Base-by-base conservation (phyloP, 2,888 invertebrate genomes). In the Rutpela maculata region DNA sequence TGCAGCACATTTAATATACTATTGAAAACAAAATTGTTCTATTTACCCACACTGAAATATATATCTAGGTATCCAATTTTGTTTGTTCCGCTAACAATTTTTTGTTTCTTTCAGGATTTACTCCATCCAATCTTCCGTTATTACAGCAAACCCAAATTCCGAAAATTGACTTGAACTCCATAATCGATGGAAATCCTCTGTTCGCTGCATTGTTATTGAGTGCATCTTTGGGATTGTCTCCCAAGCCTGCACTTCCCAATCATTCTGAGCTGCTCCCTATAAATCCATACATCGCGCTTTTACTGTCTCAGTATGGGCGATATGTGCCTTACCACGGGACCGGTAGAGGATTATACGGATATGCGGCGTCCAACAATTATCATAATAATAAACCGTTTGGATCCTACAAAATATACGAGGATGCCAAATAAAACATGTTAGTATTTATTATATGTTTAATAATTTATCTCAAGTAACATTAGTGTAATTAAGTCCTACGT, bases 311-410 rank as follows among this genome's bases (percentile, higher is more conserved):
- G 86, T 94, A 93, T 86, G 94, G 93, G 3, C 90, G 91, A 83
- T 93, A 94, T 85, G 83, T 93, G 66, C 91, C 90, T 1, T 76
- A 85, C 26, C 85, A 85, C 50, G 83, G 80, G 18, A 80, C 82
- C 11, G 91, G 90, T 78, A 89, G 88, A 77, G 92, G 93, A 82
- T 87, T 93, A 68, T 93, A 94, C 84, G 93, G 93, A 0, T 92
- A 94, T 86, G 90, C 91, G 81, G 93, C 93, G 18, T 91, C 92
- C 9, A 94, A 93, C 86, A 93, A 93, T 86, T 92, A 93, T 82
- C 93, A 93, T 85, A 93, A 93, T 84, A 93, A 93, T 85, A 91
- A 91, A 86, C 93, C 94, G 0, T 93, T 93, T 84, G 93, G 93
- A 59, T 88, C 91, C 43, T 94, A 94, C 85, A 94, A 93, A 85